phyloP scores from a whole-genome alignment of 2,888 invertebrate species.

The Morpho deidamia region DNA sequence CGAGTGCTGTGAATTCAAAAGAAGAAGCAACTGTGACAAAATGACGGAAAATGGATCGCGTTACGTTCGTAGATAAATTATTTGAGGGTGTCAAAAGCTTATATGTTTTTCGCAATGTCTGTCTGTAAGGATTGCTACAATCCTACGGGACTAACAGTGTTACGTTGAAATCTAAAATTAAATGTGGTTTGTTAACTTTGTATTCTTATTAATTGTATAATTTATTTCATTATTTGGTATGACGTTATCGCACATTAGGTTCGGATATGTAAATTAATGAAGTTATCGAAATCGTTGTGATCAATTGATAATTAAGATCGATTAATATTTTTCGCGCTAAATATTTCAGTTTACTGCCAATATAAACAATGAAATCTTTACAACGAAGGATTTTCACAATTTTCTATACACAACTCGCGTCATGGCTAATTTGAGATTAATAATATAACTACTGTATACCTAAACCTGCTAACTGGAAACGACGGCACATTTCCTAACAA shows the following conservation, averaged over 20 bases:
- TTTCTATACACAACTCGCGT: slow-evolving; percentile 3
- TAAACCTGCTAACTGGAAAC: too few species aligned
- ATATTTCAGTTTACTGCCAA: slow-evolving; percentile 1
- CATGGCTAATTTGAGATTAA: slow-evolving; percentile 1
- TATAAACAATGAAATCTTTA: slow-evolving; percentile 3
- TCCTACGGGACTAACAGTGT: slow-evolving; percentile 24
- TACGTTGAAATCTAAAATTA: slow-evolving; percentile 18
- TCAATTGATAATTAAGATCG: slow-evolving; percentile 2
- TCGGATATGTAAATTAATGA: slow-evolving; percentile 1
- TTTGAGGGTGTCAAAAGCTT: slow-evolving; percentile 61
- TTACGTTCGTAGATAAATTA: slow-evolving; percentile 62
- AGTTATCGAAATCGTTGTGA: neutral
- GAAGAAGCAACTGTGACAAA: slow-evolving; percentile 28
- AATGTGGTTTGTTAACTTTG: slow-evolving; percentile 25
- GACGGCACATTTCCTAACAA: too few species aligned
- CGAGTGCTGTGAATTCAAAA: slow-evolving; percentile 32
- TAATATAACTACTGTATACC: too few species aligned
- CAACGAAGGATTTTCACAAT: slow-evolving; percentile 3
- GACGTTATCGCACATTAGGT: slow-evolving; percentile 27
- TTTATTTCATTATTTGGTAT: slow-evolving; percentile 21
- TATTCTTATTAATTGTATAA: neutral
- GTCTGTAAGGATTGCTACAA: slow-evolving; percentile 26
- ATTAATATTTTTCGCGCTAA: neutral
- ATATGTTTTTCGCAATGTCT: slow-evolving; percentile 42
- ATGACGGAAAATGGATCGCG: slow-evolving; percentile 35